Evolutionary conservation across 1,140 invertebrate species (phyloP).

Genomic region (Nebria ingens): DNA sequence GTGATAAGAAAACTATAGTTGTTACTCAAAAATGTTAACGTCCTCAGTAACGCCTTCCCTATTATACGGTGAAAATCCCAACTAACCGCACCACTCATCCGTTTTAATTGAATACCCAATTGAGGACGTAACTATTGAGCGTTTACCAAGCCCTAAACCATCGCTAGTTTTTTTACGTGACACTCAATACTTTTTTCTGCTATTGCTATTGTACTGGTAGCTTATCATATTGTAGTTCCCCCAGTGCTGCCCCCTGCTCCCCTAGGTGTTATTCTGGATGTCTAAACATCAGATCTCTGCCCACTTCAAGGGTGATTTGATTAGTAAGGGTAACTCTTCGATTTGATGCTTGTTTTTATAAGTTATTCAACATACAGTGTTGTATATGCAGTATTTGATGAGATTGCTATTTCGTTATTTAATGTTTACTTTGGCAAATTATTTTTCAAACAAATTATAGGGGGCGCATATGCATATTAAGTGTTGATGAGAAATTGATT

Average conservation of each 20-base stretch:
- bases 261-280: background rate
- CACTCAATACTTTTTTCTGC: background rate
- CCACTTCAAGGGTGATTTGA: background rate
- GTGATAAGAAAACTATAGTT: constrained; percentile 5
- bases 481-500: no score
- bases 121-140: background rate
- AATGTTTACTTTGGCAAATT: background rate
- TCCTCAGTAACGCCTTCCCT: background rate
- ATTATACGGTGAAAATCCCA: constrained; percentile 1
- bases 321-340: constrained; percentile 1
- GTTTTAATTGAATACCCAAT: constrained; percentile 6
- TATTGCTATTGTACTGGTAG: background rate
- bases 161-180: background rate
- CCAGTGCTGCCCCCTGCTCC: background rate
- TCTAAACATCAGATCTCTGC: background rate
- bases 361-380: background rate
- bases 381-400: background rate
- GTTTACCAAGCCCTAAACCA: background rate
- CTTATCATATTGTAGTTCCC: background rate
- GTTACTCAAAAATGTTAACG: constrained; percentile 7
- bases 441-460: background rate
- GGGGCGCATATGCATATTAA: no score
- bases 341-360: constrained; percentile 2
- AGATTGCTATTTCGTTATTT: no score
- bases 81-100: constrained; percentile 7